Evolutionary conservation across 2,797 vertebrate species (phyloP), one percentile per base, ranked within the genome.

Genomic region (Channa striata): DNA sequence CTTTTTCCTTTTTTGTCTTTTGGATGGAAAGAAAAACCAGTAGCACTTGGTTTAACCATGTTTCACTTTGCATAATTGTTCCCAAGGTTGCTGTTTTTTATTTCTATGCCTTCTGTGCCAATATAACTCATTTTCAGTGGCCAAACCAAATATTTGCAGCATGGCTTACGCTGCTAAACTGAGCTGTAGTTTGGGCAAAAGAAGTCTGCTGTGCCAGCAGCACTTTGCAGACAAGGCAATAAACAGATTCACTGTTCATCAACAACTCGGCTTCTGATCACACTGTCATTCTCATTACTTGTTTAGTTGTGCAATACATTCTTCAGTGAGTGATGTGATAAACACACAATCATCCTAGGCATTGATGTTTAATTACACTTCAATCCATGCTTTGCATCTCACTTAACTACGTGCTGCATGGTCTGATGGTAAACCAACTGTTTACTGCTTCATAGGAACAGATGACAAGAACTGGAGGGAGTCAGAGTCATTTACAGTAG

Each of bases 91-190:
- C 87, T 79, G 83, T 92, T 92, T 92, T 91, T 92, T 91, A 89
- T 90, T 92, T 92, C 81, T 79, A 86, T 74, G 82, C 72, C 81
- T 91, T 88, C 86, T 67, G 76, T 82, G 91, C 92, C 93, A 94
- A 93, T 91, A 93, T 93, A 93, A 93, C 93, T 94, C 87, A 92
- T 86, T 90, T 91, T 92, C 87, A 86, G 82, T 67, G 83, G 92
- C 92, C 89, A 94, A 94, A 84, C 83, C 87, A 93, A 94, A 95
- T 93, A 94, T 94, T 94, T 94, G 92, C 88, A 89, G 87, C 91
- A 81, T 89, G 87, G 93, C 88, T 86, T 91, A 68, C 65, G 75
- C 87, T 90, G 93, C 91, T 93, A 93, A 93, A 93, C 88, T 92
- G 78, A 92, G 87, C 86, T 77, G 89, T 71, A 90, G 80, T 88